phyloP scores from a whole-genome alignment of 2,113 vertebrate species.

The Dipodomys stephensi region DNA sequence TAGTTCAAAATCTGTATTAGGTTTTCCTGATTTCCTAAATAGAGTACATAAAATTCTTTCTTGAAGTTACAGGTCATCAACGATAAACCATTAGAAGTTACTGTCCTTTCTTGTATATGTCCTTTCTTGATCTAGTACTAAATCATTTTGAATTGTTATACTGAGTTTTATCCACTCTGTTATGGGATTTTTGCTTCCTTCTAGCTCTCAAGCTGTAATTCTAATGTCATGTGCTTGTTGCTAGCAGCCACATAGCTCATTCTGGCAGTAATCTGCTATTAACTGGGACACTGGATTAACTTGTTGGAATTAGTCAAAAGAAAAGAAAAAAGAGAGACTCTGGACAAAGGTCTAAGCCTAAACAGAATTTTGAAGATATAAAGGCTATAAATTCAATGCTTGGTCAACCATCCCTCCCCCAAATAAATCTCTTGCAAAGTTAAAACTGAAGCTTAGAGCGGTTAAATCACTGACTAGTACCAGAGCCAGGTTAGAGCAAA shows the following conservation, averaged over 20 bases:
- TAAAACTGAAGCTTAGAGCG: constrained; percentile 14
- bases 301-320: constrained; percentile 51
- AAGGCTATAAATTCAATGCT: constrained; percentile 26
- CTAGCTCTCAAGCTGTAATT: neutral
- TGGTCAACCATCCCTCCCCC: neutral
- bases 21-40: neutral
- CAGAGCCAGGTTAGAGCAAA: neutral
- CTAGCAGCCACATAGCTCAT: neutral
- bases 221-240: neutral
- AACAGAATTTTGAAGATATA: neutral
- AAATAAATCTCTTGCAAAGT: constrained; percentile 13
- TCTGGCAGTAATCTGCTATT: constrained; percentile 19
- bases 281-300: constrained; percentile 27
- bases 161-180: neutral
- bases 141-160: neutral
- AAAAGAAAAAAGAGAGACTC: constrained; percentile 37
- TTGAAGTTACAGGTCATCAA: neutral
- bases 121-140: neutral
- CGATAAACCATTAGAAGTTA: neutral
- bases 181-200: neutral
- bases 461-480: neutral
- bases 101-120: neutral
- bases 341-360: neutral
- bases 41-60: constrained; percentile 26
- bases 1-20: neutral